phyloP scores from a whole-genome alignment of 2,797 vertebrate species.

The Chelonia mydas region DNA sequence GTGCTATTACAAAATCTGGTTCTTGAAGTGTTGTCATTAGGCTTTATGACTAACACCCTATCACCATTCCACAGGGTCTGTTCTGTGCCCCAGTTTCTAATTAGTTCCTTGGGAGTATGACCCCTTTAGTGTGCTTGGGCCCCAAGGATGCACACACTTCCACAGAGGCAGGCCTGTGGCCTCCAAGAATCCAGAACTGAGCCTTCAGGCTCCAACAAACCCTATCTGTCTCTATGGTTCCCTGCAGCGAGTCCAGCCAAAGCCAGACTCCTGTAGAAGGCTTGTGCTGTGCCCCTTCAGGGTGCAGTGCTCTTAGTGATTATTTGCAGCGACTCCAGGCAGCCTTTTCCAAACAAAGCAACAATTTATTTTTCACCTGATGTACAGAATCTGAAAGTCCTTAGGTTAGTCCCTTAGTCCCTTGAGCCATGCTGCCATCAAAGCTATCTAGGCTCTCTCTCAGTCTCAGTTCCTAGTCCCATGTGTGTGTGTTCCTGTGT shows the following conservation, averaged over 20 bases:
- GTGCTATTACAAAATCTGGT: neutral
- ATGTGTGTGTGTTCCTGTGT: neutral
- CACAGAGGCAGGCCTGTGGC: no score
- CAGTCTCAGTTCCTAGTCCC: neutral
- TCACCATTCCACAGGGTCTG: neutral
- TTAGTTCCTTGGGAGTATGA: neutral
- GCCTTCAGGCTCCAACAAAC: no score
- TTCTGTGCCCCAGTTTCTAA: neutral
- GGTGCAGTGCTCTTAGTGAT: neutral
- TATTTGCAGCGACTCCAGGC: neutral
- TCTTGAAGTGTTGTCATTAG: neutral
- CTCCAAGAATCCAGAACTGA: no score
- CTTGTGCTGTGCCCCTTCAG: neutral
- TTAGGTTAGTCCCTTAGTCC: no score
- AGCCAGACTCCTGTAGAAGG: no score
- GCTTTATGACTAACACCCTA: neutral
- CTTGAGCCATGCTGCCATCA: neutral
- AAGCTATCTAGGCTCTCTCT: neutral
- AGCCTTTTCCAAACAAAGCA: neutral
- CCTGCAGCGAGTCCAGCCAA: no score
- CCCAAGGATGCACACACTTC: neutral
- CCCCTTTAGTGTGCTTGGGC: neutral
- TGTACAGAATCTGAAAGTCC: neutral
- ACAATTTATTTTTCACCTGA: neutral
- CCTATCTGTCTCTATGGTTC: no score